Base-by-base conservation (phyloP, 2,113 vertebrate species). In the Spea multiplicata region DNA sequence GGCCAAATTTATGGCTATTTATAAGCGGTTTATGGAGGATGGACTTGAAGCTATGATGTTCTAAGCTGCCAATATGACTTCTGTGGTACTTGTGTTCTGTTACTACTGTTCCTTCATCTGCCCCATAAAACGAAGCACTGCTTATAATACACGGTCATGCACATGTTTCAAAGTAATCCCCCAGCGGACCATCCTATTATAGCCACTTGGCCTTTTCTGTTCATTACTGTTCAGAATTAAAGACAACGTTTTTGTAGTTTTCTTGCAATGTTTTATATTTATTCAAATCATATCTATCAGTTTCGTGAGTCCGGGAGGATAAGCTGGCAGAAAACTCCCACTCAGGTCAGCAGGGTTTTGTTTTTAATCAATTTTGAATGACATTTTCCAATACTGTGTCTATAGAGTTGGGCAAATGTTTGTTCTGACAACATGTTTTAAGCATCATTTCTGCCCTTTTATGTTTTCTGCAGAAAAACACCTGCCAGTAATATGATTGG, bases 21-120 rank as follows among this genome's bases (percentile, higher is more conserved):
- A 98, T 87, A 99, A 99, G 91, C 97, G 96, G 85, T 99, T 99
- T 81, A 98, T 99, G 97, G 97, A 99, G 81, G 97, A 99, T 6
- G 97, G 97, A 3, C 89, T 99, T 52, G 96, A 99, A 82, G 95
- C 92, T 73, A 94, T 99, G 91, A 91, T 96, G 88, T 98, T 98
- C 81, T 99, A 84, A 93, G 4, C 55, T 12, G 10, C 50, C 10
- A 12, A 6, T 53, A 53, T 53, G 10, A 8, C 10, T 53, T 53
- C 10, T 12, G 6, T 53, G 10, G 6, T 53, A 12, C 50, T 8
- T 53, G 6, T 53, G 55, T 8, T 10, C 50, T 12, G 12, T 8
- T 59, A 8, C 50, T 3, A 6, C 50, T 8, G 10, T 53, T 12
- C 50, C 50, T 12, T 53, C 10, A 1, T 12, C 50, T 12, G 10